phyloP scores from a whole-genome alignment of 2,113 vertebrate species.

The Macrotis lagotis region DNA sequence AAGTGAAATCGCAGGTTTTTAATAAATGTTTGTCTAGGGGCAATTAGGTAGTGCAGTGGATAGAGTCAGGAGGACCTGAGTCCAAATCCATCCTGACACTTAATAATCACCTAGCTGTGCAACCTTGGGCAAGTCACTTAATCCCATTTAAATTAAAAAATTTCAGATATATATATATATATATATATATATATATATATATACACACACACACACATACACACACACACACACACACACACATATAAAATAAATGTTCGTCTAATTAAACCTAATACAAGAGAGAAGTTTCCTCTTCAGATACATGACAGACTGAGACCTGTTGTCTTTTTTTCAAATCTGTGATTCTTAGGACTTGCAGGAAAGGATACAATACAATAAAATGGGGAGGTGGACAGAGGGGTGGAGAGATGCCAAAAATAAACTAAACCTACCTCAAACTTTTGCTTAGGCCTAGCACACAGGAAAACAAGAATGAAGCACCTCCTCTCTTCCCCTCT shows the following conservation, averaged over 20 bases:
- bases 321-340: not conserved
- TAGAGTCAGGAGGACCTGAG: no score
- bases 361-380: not conserved
- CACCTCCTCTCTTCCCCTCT: not conserved
- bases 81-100: no score
- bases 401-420: not conserved
- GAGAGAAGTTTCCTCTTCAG: not conserved
- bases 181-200: no score
- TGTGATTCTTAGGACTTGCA: not conserved
- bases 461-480: not conserved
- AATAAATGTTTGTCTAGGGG: not conserved
- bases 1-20: not conserved
- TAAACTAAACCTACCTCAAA: not conserved
- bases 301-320: not conserved
- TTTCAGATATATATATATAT: no score
- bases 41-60: no score
- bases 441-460: not conserved
- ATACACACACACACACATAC: no score
- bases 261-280: not conserved
- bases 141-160: no score
- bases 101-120: no score
- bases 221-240: no score
- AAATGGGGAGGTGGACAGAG: not conserved
- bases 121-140: no score
- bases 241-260: no score